phyloP scores from a whole-genome alignment of 2,797 vertebrate species.

The Selene dorsalis region DNA sequence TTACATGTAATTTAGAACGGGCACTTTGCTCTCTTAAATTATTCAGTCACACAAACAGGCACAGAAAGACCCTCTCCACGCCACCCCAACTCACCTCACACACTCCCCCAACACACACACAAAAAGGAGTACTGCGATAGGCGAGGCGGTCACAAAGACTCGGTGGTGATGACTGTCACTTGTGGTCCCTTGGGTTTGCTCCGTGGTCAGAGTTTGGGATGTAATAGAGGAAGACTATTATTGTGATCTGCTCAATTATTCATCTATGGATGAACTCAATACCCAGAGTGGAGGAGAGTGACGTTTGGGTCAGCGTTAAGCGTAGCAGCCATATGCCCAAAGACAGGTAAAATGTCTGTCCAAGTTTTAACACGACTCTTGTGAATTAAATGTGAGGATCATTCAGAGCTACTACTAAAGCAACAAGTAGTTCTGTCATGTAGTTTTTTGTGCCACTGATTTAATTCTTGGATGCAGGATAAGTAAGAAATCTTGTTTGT shows the following conservation, averaged over 20 bases:
- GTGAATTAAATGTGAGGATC: constrained; percentile 1
- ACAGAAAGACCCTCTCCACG: background rate
- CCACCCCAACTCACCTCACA: background rate
- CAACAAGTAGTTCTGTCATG: background rate
- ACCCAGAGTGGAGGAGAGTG: constrained; percentile 28
- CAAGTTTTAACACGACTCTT: constrained; percentile 14
- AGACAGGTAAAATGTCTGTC: constrained; percentile 18
- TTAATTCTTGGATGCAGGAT: constrained; percentile 6
- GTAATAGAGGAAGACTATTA: constrained; percentile 72
- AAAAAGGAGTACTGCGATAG: constrained; percentile 26
- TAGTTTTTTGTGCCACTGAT: background rate
- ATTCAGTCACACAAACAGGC: constrained; percentile 48
- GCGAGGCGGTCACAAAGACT: constrained; percentile 51
- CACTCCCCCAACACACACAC: background rate
- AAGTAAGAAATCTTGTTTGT: background rate
- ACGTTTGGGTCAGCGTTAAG: constrained; percentile 37
- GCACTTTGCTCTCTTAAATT: constrained; percentile 60
- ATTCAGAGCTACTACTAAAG: constrained; percentile 7
- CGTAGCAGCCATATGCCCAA: constrained; percentile 15
- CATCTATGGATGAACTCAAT: constrained; percentile 63
- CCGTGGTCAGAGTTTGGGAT: constrained; percentile 68
- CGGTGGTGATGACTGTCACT: constrained; percentile 62
- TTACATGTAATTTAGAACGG: constrained; percentile 55
- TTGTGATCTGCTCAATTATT: constrained; percentile 74
- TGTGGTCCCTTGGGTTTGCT: constrained; percentile 57